Evolutionary conservation across 2,888 invertebrate genomes (phyloP).

Genomic region (Rhyacophila evoluta): DNA sequence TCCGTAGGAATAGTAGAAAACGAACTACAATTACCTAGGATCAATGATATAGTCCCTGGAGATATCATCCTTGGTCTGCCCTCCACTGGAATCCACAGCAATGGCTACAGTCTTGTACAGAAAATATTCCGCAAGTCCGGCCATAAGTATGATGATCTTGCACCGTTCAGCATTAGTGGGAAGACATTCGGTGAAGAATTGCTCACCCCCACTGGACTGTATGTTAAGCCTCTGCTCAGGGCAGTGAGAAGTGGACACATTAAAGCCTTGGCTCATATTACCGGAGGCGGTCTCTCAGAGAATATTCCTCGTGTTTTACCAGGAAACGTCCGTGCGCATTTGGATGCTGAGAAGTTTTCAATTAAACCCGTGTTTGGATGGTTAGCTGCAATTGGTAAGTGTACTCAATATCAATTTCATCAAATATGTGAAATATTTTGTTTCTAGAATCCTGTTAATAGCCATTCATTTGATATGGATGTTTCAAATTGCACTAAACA

Average conservation of each 20-base stretch:
- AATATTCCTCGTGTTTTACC: slow-evolving; percentile 91
- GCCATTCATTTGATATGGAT: too few relatives aligned
- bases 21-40: slow-evolving; percentile 75
- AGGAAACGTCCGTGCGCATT: slow-evolving; percentile 71
- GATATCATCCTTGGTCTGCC: slow-evolving; percentile 89
- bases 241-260: slow-evolving; percentile 78
- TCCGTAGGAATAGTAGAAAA: slow-evolving; percentile 93
- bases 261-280: slow-evolving; percentile 93
- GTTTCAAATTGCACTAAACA: too few relatives aligned
- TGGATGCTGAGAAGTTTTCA: slow-evolving; percentile 80
- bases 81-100: slow-evolving; percentile 94
- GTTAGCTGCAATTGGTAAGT: slow-evolving; percentile 79
- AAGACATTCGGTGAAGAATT: slow-evolving; percentile 79
- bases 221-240: slow-evolving; percentile 81
- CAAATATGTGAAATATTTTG: too few relatives aligned
- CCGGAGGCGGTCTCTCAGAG: slow-evolving; percentile 91
- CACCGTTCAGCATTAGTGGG: slow-evolving; percentile 63
- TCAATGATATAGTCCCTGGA: slow-evolving; percentile 74
- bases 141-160: slow-evolving; percentile 71
- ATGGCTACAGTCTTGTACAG: slow-evolving; percentile 92
- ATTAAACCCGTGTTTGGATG: slow-evolving; percentile 89
- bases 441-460: too few relatives aligned
- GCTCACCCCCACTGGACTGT: slow-evolving; percentile 88
- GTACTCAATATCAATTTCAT: too few relatives aligned
- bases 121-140: slow-evolving; percentile 78